Conservation (phyloP, 2,888 invertebrate genomes). For the Melitaea athalia region DNA sequence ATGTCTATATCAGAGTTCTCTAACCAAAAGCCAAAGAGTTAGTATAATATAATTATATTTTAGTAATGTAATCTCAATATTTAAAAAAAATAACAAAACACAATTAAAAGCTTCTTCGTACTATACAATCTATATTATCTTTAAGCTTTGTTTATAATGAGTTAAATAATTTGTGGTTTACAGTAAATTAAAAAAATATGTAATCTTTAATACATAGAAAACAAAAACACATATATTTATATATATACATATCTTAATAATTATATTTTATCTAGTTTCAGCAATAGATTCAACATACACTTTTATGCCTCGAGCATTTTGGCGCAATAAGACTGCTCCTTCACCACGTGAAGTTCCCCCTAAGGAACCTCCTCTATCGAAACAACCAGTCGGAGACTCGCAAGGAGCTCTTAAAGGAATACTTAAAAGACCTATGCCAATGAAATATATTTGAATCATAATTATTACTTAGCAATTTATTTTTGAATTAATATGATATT, state of each 20-base stretch:
- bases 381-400: constrained; percentile 48
- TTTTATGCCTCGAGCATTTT: constrained; percentile 64
- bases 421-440: constrained; percentile 76
- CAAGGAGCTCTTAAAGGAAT: constrained; percentile 65
- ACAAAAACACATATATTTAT: no score
- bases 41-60: constrained; percentile 32
- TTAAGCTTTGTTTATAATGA: no score
- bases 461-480: constrained; percentile 3
- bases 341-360: constrained; percentile 55
- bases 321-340: constrained; percentile 49
- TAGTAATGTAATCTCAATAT: no score
- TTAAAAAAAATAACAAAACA: no score
- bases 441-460: constrained; percentile 65
- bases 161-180: no score
- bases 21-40: constrained; percentile 60
- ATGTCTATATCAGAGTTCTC: constrained; percentile 55
- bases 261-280: constrained; percentile 50
- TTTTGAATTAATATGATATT: constrained; percentile 3
- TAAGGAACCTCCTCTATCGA: constrained; percentile 55
- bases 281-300: constrained; percentile 66
- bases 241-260: neutral
- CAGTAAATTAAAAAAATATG: no score
- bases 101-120: no score
- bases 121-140: no score
- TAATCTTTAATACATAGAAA: no score